Percentiles rank a stretch among this genome's conserved stretches.
phyloP scores from a whole-genome alignment of 1,140 invertebrate genomes.

The Drosophila chauvacae region DNA sequence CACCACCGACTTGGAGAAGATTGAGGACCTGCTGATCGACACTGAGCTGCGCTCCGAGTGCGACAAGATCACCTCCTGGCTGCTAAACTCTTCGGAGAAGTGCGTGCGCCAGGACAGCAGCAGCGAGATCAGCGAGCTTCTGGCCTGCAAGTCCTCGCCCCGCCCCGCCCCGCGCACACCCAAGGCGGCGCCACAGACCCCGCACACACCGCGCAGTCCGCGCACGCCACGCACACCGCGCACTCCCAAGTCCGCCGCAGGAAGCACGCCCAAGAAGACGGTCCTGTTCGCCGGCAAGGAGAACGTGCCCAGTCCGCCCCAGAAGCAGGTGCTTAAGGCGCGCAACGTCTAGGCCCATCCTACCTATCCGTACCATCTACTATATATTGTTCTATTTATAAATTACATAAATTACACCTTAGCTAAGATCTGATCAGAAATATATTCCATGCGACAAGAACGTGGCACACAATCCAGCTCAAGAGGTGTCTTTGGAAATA shows the following conservation, averaged over 20 bases:
- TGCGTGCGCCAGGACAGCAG: conserved; percentile 74
- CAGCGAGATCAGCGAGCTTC: conserved; percentile 66
- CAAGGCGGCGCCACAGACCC: conserved; percentile 58
- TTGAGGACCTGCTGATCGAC: conserved; percentile 76
- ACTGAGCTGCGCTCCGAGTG: conserved; percentile 79
- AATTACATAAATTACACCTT: conserved; percentile 47
- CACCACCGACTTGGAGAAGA: conserved; percentile 80
- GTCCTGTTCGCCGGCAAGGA: conserved; percentile 79
- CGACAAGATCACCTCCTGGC: conserved; percentile 80
- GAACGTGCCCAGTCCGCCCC: conserved; percentile 78
- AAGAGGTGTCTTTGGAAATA: neutral
- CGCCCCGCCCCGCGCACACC: conserved; percentile 48
- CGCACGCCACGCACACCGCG: conserved; percentile 71
- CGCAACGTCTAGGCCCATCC: conserved; percentile 65
- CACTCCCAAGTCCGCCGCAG: conserved; percentile 61
- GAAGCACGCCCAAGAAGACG: conserved; percentile 78
- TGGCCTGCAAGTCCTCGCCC: conserved; percentile 62
- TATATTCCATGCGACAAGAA: conserved; percentile 28
- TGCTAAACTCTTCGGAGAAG: conserved; percentile 75
- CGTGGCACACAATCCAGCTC: conserved; percentile 41
- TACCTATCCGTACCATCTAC: conserved; percentile 3
- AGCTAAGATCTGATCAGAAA: conserved; percentile 69
- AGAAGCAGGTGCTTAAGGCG: conserved; percentile 82
- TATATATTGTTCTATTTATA: conserved; percentile 40
- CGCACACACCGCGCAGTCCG: conserved; percentile 65